These are phyloP conservation scores for Luperina testacea DNA, from an alignment of 2,888 invertebrate genomes.

Conservation along the genomic window DNA sequence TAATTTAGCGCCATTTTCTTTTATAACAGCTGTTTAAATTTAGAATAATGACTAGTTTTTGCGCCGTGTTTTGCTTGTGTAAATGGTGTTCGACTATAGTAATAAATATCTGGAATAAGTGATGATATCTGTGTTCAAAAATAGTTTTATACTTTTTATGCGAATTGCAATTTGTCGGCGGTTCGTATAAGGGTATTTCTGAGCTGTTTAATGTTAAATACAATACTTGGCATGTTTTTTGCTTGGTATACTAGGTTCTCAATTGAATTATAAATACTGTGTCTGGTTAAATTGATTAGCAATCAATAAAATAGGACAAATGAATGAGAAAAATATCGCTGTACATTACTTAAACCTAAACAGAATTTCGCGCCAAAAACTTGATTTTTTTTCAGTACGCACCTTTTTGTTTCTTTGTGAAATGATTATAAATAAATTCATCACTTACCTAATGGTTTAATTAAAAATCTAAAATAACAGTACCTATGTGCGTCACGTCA, in stretches of 20 bases:
- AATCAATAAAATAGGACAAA: neutral
- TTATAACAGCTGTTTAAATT: constrained; percentile 48
- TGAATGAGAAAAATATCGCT: too few relatives aligned
- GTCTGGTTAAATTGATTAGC: neutral
- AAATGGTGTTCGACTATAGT: neutral
- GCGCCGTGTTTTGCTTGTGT: constrained; percentile 7
- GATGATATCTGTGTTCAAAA: neutral
- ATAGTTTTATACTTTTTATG: neutral
- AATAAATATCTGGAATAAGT: constrained; percentile 21
- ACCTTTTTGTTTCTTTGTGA: too few relatives aligned
- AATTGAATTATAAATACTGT: constrained; percentile 6
- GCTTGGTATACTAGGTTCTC: neutral
- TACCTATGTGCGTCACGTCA: too few relatives aligned
- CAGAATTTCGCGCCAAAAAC: neutral
- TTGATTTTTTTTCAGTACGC: too few relatives aligned
- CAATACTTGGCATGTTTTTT: neutral
- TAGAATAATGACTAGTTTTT: constrained; percentile 40
- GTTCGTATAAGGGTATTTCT: neutral
- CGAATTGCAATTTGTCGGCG: constrained; percentile 11
- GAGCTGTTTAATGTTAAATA: neutral
- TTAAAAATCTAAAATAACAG: neutral
- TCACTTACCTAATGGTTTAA: neutral
- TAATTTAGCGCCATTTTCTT: constrained; percentile 55
- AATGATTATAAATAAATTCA: neutral
- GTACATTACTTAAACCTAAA: too few relatives aligned